phyloP scores from a whole-genome alignment of 2,113 vertebrate species.

The Larimichthys crocea region DNA sequence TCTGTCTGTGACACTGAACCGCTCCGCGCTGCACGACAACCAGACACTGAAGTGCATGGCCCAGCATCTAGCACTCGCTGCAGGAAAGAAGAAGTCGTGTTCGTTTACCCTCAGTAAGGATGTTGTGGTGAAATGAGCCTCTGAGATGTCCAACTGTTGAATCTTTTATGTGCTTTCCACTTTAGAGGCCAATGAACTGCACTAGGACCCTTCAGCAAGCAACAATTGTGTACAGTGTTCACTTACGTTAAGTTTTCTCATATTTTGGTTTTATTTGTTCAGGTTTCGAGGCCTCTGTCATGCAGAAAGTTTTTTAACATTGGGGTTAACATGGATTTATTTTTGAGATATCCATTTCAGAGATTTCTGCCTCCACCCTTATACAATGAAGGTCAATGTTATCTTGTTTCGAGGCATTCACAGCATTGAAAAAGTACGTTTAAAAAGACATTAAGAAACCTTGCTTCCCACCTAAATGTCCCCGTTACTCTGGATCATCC shows the following conservation, averaged over 20 bases:
- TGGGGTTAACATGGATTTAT: neutral
- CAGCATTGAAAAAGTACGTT: neutral
- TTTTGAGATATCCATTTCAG: neutral
- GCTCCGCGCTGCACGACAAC: slow-evolving; percentile 78
- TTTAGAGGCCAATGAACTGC: slow-evolving; percentile 23
- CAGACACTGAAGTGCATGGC: slow-evolving; percentile 86
- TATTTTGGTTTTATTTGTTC: neutral
- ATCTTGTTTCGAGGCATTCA: neutral
- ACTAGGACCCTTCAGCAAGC: neutral
- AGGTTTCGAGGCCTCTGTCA: neutral
- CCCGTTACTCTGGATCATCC: neutral
- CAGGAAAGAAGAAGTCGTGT: slow-evolving; percentile 72
- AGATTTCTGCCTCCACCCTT: neutral
- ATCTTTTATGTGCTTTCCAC: slow-evolving; percentile 48
- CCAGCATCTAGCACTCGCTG: slow-evolving; percentile 65
- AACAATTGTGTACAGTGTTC: neutral
- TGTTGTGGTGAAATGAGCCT: slow-evolving; percentile 2
- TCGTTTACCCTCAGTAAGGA: slow-evolving; percentile 88
- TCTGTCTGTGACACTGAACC: slow-evolving; percentile 81
- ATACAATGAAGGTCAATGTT: neutral
- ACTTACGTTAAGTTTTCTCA: neutral
- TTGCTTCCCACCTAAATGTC: neutral
- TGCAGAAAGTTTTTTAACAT: neutral
- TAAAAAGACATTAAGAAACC: neutral
- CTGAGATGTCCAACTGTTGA: slow-evolving; percentile 20